phyloP scores from a whole-genome alignment of 2,113 vertebrate genomes.

The Lipophrys pholis region DNA sequence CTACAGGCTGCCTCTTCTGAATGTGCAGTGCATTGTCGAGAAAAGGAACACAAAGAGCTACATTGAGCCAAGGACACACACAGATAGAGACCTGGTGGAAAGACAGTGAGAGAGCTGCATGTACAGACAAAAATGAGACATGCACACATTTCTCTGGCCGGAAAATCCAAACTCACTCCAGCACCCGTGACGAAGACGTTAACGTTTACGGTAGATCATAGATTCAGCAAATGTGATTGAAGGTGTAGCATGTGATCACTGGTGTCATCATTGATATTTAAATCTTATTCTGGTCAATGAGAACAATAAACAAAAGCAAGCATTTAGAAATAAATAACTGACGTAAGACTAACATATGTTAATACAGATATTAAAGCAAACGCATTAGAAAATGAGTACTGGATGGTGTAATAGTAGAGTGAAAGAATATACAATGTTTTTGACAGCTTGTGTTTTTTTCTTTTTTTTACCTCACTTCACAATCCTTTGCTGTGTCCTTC shows the following conservation, averaged over 20 bases:
- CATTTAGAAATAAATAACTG: no score
- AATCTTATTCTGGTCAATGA: no score
- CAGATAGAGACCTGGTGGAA: constrained; percentile 71
- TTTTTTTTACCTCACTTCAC: constrained; percentile 14
- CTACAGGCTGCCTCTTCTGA: constrained; percentile 77
- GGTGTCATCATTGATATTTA: no score
- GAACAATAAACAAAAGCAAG: no score
- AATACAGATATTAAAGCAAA: no score
- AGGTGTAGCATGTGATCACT: no score
- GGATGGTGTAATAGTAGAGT: constrained; percentile 6
- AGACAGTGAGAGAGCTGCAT: constrained; percentile 70
- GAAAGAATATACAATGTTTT: neutral
- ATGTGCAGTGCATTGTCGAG: constrained; percentile 80
- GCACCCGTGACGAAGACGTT: neutral
- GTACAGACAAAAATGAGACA: constrained; percentile 59
- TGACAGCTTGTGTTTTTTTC: neutral
- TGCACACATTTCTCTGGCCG: constrained; percentile 24
- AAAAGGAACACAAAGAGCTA: constrained; percentile 81
- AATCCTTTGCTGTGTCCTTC: constrained; percentile 3
- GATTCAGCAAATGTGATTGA: no score
- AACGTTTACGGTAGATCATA: no score
- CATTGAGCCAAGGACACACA: constrained; percentile 81
- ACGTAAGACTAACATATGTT: no score
- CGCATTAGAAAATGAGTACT: neutral
- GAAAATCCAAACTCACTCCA: constrained; percentile 53